Evolutionary conservation across 2,888 invertebrate species (phyloP).

Genomic region (Chorisops tibialis): DNA sequence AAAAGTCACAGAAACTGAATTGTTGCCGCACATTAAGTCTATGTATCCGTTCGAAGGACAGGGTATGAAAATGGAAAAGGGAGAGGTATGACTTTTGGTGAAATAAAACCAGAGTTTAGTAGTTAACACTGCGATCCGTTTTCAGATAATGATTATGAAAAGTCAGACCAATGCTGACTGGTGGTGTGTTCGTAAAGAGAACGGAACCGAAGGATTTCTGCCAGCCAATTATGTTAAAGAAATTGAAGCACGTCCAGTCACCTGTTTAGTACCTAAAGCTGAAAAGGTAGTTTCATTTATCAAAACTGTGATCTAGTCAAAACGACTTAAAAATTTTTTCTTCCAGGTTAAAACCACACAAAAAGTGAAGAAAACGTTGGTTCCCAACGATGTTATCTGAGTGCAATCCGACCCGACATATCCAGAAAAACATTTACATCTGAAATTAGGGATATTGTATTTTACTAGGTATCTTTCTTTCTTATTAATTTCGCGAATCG

Average conservation of each 20-base stretch:
- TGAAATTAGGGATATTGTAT: conserved; percentile 29
- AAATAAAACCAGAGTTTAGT: background rate
- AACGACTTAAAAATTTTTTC: background rate
- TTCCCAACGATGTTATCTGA: conserved; percentile 63
- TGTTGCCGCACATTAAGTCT: conserved; percentile 82
- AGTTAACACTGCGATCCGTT: background rate
- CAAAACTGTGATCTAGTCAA: background rate
- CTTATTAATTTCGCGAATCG: conserved; percentile 12
- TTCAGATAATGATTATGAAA: conserved; percentile 75
- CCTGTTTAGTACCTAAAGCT: conserved; percentile 77
- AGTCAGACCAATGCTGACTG: conserved; percentile 96
- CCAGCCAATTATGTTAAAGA: conserved; percentile 96
- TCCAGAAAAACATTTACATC: conserved; percentile 47
- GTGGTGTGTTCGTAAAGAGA: conserved; percentile 96
- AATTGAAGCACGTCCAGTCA: conserved; percentile 80
- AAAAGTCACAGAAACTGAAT: conserved; percentile 81
- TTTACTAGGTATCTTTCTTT: background rate
- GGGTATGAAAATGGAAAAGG: conserved; percentile 87
- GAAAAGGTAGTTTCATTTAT: conserved; percentile 61
- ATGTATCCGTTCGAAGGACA: conserved; percentile 90
- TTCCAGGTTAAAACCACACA: conserved; percentile 62
- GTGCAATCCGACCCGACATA: conserved; percentile 58
- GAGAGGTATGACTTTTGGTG: conserved; percentile 67
- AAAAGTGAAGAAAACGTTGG: conserved; percentile 85
- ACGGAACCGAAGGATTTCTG: conserved; percentile 92